These are phyloP conservation scores for Eriocheir sinensis DNA, from an alignment of 1,140 invertebrate species.

Conservation along the genomic window DNA sequence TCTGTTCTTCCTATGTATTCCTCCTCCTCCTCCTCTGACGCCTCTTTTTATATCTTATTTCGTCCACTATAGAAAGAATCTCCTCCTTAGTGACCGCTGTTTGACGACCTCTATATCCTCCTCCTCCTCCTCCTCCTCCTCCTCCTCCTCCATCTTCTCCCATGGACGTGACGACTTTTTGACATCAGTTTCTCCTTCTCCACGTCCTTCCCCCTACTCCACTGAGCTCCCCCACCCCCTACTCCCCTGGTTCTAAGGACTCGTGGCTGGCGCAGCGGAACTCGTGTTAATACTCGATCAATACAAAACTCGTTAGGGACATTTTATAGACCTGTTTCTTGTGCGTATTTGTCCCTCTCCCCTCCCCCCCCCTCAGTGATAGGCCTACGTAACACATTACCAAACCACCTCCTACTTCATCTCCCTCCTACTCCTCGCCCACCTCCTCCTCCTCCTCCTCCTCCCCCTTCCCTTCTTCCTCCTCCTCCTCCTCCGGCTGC, in stretches of 20 bases:
- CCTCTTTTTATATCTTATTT: too few relatives aligned
- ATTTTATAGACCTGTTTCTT: slow-evolving; percentile 63
- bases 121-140: not conserved
- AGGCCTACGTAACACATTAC: slow-evolving; percentile 50
- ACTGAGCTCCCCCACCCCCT: not conserved
- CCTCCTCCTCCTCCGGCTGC: too few relatives aligned
- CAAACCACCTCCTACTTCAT: not conserved
- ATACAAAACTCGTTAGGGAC: slow-evolving; percentile 61
- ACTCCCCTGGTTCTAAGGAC: not conserved
- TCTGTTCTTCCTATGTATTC: too few relatives aligned
- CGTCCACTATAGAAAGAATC: too few relatives aligned
- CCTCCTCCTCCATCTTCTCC: not conserved
- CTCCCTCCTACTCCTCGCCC: not conserved
- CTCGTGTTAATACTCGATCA: slow-evolving; percentile 58
- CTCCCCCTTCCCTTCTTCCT: not conserved
- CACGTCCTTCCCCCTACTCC: not conserved
- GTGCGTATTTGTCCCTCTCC: slow-evolving; percentile 47
- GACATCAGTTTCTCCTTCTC: not conserved
- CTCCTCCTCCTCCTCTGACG: too few relatives aligned
- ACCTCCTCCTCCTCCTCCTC: not conserved
- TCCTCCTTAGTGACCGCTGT: too few relatives aligned
- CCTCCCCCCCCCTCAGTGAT: slow-evolving; percentile 26
- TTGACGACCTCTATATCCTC: too few relatives aligned
- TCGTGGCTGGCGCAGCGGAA: not conserved
- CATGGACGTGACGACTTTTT: not conserved